Percentiles rank a stretch among this genome's conserved stretches.
phyloP scores from a whole-genome alignment of 2,888 invertebrate species.

The Polydesmus complanatus region DNA sequence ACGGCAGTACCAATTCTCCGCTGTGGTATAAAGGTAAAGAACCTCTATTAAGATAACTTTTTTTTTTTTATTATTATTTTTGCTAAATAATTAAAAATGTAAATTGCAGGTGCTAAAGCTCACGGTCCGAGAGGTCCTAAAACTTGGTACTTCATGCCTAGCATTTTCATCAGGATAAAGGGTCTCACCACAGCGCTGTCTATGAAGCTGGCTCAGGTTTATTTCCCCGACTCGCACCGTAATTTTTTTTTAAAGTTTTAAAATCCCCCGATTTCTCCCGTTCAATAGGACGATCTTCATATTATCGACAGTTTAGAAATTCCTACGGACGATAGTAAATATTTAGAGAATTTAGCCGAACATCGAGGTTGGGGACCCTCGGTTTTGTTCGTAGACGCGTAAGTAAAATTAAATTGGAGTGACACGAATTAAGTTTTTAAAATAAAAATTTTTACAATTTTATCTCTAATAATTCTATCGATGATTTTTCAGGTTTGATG shows the following conservation, averaged over 20 bases:
- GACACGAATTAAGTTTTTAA: background rate
- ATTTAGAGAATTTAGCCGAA: slow-evolving; percentile 62
- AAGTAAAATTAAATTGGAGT: slow-evolving; percentile 35
- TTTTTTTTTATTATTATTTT: background rate
- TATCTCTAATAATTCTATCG: background rate
- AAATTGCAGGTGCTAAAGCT: slow-evolving; percentile 50
- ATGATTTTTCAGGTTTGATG: slow-evolving; percentile 52
- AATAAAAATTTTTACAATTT: background rate
- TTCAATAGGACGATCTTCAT: slow-evolving; percentile 87
- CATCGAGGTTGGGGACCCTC: slow-evolving; percentile 90
- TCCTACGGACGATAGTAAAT: slow-evolving; percentile 62
- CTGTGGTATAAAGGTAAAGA: slow-evolving; percentile 50
- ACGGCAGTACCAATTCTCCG: slow-evolving; percentile 83
- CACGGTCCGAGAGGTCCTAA: slow-evolving; percentile 87
- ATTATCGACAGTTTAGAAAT: slow-evolving; percentile 74
- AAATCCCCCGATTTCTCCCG: too few species aligned
- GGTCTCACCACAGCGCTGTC: slow-evolving; percentile 75
- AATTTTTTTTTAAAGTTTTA: too few species aligned
- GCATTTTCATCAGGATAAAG: slow-evolving; percentile 54
- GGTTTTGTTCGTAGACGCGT: slow-evolving; percentile 83
- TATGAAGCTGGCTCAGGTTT: slow-evolving; percentile 66
- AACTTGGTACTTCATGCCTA: slow-evolving; percentile 85
- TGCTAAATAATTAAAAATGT: background rate
- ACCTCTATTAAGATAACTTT: too few species aligned
- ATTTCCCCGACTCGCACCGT: too few species aligned